A percentile compares a stretch with the other conserved stretches of the same genome.
Evolutionary conservation across 2,797 vertebrate species (phyloP).

Genomic region (Pseudochirops corinnae): DNA sequence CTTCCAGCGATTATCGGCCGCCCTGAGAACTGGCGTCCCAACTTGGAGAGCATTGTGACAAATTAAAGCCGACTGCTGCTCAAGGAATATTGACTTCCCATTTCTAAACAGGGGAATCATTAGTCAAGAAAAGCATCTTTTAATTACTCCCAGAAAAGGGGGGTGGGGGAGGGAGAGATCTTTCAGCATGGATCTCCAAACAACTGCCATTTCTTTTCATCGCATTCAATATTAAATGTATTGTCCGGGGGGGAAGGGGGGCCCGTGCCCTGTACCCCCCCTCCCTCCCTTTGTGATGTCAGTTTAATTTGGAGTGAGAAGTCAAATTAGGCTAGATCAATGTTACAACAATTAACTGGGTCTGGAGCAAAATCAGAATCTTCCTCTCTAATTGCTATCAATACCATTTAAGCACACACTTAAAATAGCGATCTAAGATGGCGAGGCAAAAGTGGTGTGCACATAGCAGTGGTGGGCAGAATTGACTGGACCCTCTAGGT

Average conservation of each 20-base stretch:
- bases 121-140: slow-evolving; percentile 97
- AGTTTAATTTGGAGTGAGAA: slow-evolving; percentile 86
- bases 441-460: background rate
- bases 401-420: slow-evolving; percentile 87
- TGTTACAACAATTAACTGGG: slow-evolving; percentile 91
- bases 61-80: slow-evolving; percentile 92
- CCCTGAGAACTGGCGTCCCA: slow-evolving; percentile 84
- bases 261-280: slow-evolving; percentile 64
- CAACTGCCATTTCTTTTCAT: slow-evolving; percentile 75
- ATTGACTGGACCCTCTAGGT: accelerated
- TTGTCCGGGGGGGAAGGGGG: slow-evolving; percentile 81
- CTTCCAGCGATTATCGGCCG: slow-evolving; percentile 87
- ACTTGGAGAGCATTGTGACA: slow-evolving; percentile 88
- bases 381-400: slow-evolving; percentile 86
- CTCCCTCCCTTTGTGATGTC: slow-evolving; percentile 75
- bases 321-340: slow-evolving; percentile 88
- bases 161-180: slow-evolving; percentile 75
- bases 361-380: slow-evolving; percentile 82
- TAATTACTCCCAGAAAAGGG: slow-evolving; percentile 91
- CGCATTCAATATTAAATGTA: slow-evolving; percentile 90
- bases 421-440: slow-evolving; percentile 73
- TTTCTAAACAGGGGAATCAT: slow-evolving; percentile 90
- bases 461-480: background rate
- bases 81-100: slow-evolving; percentile 92
- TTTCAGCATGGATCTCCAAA: slow-evolving; percentile 87